These are phyloP conservation scores for Euzophera pinguis DNA, from an alignment of 2,888 invertebrate genomes.

Conservation along the genomic window DNA sequence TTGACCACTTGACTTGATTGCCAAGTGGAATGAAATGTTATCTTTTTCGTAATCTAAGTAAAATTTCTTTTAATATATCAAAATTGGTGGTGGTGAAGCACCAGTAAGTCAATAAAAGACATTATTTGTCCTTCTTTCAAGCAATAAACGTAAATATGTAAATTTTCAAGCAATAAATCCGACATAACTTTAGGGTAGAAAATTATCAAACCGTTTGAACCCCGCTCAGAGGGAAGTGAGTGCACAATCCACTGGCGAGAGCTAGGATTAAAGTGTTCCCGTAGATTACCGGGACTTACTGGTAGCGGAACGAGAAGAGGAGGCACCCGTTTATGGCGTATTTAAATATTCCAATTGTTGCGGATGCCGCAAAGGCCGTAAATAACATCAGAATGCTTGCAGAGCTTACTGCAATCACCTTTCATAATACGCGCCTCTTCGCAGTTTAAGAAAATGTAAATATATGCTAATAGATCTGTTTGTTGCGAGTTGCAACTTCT, in stretches of 20 bases:
- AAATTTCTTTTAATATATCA: too few relatives aligned
- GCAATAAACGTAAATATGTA: conserved; percentile 5
- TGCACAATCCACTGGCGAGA: not conserved
- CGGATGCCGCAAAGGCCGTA: not conserved
- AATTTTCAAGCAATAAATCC: conserved; percentile 7
- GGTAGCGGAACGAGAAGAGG: not conserved
- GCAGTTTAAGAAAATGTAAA: conserved; percentile 46
- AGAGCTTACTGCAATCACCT: conserved; percentile 17
- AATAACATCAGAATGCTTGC: conserved; percentile 1
- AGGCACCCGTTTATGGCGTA: not conserved
- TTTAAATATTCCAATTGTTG: conserved; percentile 7
- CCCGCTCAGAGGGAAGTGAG: conserved; percentile 2
- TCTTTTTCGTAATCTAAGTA: too few relatives aligned
- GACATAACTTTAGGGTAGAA: conserved; percentile 7
- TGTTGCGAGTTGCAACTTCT: conserved; percentile 16
- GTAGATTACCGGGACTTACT: not conserved
- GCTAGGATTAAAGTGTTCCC: conserved; percentile 9
- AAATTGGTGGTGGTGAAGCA: too few relatives aligned
- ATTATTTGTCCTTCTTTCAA: not conserved
- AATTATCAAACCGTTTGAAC: conserved; percentile 7
- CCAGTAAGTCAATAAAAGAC: too few relatives aligned
- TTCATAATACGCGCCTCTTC: conserved; percentile 18
- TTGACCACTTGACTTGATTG: not conserved
- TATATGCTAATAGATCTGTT: conserved; percentile 42
- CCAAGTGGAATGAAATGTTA: too few relatives aligned